Percentiles rank a stretch among this genome's conserved stretches.
Evolutionary conservation across 2,797 vertebrate genomes (phyloP).

Genomic region (Erpetoichthys calabaricus): DNA sequence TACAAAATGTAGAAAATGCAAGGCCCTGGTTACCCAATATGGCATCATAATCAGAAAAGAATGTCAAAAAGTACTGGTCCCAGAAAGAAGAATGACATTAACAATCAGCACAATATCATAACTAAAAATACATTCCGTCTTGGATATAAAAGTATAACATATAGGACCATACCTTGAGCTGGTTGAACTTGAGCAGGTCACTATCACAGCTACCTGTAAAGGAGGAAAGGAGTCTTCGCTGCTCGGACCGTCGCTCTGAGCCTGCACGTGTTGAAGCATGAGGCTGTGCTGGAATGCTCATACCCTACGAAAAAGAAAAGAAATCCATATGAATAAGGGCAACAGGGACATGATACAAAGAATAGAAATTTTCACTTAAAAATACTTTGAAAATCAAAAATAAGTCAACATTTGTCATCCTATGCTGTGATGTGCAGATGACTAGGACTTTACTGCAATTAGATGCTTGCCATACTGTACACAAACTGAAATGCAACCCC

Average conservation of each 20-base stretch:
- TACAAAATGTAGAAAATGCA: too few species aligned
- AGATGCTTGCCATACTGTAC: too few species aligned
- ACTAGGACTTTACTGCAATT: background rate
- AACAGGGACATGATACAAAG: too few species aligned
- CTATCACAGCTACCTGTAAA: constrained; percentile 88
- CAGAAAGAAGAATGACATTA: too few species aligned
- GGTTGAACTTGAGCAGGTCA: constrained; percentile 95
- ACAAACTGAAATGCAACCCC: too few species aligned
- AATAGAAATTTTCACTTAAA: too few species aligned
- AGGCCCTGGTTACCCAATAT: too few species aligned
- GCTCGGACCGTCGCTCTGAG: constrained; percentile 87
- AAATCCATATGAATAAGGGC: background rate
- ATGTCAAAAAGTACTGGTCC: too few species aligned
- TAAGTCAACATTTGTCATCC: too few species aligned
- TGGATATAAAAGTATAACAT: accelerated
- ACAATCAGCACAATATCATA: background rate
- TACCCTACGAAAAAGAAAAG: constrained; percentile 55
- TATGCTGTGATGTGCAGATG: too few species aligned
- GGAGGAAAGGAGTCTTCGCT: constrained; percentile 81
- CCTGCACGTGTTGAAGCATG: constrained; percentile 83
- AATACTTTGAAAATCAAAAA: too few species aligned
- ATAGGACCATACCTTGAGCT: constrained; percentile 68
- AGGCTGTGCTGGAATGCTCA: constrained; percentile 93
- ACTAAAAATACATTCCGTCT: background rate
- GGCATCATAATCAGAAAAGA: too few species aligned